phyloP scores from a whole-genome alignment of 2,113 vertebrate species.

The Penelope pileata region DNA sequence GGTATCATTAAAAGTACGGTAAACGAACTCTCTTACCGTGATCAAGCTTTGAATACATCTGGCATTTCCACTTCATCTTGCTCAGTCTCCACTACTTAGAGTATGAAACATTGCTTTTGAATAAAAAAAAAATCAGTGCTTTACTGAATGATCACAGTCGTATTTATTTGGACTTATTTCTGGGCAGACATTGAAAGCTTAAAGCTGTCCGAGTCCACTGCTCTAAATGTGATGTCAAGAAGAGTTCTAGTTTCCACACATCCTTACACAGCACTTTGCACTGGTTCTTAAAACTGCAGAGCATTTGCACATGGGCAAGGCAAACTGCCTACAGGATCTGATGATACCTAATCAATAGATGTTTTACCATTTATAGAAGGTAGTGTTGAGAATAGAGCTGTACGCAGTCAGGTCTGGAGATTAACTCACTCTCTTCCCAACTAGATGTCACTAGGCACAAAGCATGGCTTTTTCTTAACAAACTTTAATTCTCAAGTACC shows the following conservation, averaged over 20 bases:
- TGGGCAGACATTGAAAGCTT: background rate
- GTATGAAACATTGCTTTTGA: background rate
- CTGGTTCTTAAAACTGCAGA: conserved; percentile 49
- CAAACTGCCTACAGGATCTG: conserved; percentile 39
- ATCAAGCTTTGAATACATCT: background rate
- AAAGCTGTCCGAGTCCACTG: background rate
- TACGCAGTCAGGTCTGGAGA: background rate
- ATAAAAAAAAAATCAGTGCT: background rate
- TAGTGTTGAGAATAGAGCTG: background rate
- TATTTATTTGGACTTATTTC: background rate
- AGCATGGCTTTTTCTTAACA: background rate
- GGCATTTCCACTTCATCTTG: conserved; percentile 7
- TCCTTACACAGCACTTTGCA: conserved; percentile 51
- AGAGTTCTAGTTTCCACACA: background rate
- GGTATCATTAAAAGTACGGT: background rate
- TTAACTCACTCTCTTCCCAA: conserved; percentile 19
- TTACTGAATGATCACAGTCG: background rate
- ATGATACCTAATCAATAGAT: conserved; percentile 49
- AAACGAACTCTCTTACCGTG: background rate
- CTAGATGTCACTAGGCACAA: background rate
- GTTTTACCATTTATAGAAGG: conserved; percentile 32
- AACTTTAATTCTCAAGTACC: background rate
- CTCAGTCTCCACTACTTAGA: background rate
- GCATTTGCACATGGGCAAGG: conserved; percentile 9
- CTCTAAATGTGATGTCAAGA: background rate